Conservation (phyloP, 2,797 vertebrate species). For the Novumbra hubbsi region DNA sequence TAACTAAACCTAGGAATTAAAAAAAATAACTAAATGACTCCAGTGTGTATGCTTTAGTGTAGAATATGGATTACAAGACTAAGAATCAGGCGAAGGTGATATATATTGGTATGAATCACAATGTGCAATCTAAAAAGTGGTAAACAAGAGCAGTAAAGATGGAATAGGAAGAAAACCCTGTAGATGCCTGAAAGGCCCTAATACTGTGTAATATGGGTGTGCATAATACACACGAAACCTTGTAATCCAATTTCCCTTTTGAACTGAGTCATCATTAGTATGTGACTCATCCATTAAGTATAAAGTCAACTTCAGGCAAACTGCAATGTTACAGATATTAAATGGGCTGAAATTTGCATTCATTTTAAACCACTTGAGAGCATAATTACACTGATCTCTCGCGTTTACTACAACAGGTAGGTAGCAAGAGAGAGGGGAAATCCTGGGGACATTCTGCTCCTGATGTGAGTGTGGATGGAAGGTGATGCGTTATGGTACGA, state of each 20-base stretch:
- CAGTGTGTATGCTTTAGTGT: neutral
- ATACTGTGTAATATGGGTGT: no score
- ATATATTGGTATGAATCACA: neutral
- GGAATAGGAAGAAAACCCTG: neutral
- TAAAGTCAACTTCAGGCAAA: neutral
- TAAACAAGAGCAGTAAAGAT: neutral
- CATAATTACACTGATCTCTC: neutral
- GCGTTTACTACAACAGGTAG: constrained; percentile 33
- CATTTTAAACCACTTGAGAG: neutral
- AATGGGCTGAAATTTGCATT: neutral
- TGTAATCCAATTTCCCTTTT: neutral
- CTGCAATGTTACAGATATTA: neutral
- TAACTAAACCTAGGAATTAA: neutral
- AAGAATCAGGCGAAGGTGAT: neutral
- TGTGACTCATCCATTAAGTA: neutral
- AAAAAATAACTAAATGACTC: neutral
- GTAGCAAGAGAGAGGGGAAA: constrained; percentile 16
- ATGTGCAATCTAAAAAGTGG: neutral
- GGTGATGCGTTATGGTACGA: constrained; percentile 8
- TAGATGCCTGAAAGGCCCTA: neutral
- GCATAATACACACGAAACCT: neutral
- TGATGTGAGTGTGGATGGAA: constrained; percentile 5
- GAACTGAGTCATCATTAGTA: neutral
- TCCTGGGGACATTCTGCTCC: no score
- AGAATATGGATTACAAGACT: neutral